phyloP scores from a whole-genome alignment of 2,888 invertebrate genomes.

The Notocelia uddmanniana region DNA sequence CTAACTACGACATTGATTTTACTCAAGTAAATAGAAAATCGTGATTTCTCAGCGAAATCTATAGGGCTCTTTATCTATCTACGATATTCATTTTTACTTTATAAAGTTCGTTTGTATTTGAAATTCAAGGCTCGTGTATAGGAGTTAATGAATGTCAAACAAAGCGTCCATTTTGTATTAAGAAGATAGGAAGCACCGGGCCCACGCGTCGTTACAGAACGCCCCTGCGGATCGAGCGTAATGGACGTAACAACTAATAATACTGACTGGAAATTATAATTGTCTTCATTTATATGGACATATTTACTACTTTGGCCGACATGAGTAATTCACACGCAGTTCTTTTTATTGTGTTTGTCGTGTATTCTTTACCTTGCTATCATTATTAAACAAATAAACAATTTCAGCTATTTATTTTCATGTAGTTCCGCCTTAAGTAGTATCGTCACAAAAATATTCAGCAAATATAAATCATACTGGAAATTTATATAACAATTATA shows the following conservation, averaged over 20 bases:
- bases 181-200: conserved; percentile 63
- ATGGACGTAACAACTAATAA: conserved; percentile 70
- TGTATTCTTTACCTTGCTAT: conserved; percentile 35
- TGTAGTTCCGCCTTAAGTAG: conserved; percentile 37
- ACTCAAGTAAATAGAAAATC: conserved; percentile 76
- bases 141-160: conserved; percentile 29
- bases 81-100: conserved; percentile 55
- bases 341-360: conserved; percentile 37
- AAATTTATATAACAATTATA: conserved; percentile 6
- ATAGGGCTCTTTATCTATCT: conserved; percentile 66
- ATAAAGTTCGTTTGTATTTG: conserved; percentile 43
- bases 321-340: conserved; percentile 70
- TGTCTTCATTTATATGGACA: conserved; percentile 68
- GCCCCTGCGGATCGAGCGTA: conserved; percentile 57
- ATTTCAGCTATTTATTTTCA: conserved; percentile 12
- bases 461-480: background rate
- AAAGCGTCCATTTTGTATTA: conserved; percentile 19
- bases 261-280: conserved; percentile 81
- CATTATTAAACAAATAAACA: conserved; percentile 29
- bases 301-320: conserved; percentile 81
- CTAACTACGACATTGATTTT: conserved; percentile 80
- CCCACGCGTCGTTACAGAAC: conserved; percentile 64
- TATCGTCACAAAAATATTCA: conserved; percentile 22
- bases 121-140: conserved; percentile 35
- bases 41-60: conserved; percentile 76